Conservation (phyloP, 2,888 invertebrate species). For the Stenodema calcarata region DNA sequence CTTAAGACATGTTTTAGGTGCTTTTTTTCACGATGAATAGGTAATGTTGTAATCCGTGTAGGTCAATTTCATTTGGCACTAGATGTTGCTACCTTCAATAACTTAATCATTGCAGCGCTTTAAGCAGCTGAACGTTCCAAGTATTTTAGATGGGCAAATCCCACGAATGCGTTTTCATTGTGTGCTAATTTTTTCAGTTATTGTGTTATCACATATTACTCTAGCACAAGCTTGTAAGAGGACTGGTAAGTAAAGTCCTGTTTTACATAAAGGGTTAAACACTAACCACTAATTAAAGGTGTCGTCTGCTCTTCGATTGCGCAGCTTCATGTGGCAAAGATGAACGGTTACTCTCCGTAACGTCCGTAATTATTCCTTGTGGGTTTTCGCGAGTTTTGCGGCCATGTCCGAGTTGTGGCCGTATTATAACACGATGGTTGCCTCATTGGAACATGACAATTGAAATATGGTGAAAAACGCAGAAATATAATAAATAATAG, state of each 20-base stretch:
- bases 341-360: neutral
- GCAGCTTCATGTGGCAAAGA: constrained; percentile 39
- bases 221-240: constrained; percentile 50
- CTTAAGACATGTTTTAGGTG: too few species aligned
- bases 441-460: too few species aligned
- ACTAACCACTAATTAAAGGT: constrained; percentile 24
- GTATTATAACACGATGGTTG: too few species aligned
- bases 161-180: neutral
- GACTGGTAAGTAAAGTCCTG: constrained; percentile 51
- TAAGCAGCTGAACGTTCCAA: too few species aligned
- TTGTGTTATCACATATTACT: constrained; percentile 52
- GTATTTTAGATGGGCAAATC: neutral
- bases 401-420: neutral
- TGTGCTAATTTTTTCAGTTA: constrained; percentile 52
- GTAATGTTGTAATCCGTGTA: too few species aligned
- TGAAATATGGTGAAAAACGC: too few species aligned
- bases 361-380: neutral
- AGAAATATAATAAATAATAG: too few species aligned
- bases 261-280: neutral
- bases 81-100: neutral
- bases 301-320: constrained; percentile 41
- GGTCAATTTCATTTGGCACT: neutral
- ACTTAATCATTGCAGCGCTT: too few species aligned
- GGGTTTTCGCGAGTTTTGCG: too few species aligned
- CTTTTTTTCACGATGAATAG: too few species aligned